Base-by-base conservation (phyloP, 1,140 invertebrate genomes). In the Hyles vespertilio region DNA sequence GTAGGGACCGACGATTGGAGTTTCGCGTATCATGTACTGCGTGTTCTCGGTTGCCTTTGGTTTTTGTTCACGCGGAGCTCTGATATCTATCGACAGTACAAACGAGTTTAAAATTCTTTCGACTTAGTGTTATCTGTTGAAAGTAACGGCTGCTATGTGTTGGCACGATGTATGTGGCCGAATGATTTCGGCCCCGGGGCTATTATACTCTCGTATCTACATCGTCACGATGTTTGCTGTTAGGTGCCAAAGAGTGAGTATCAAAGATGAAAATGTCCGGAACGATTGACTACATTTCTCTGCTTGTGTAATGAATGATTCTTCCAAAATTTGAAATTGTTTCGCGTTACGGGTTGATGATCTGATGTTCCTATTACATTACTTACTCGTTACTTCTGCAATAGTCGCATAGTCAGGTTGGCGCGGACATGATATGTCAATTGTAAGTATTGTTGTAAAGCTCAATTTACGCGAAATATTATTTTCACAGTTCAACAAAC, bases 211-310 rank as follows among this genome's bases (percentile, higher is more conserved):
- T 40, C 80, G 70, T 74, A 67, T 74, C 54, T 67, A 79, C 69
- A 71, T 70, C 69, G 70, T 74, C 74, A 66, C 73, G 75, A 79
- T 67, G 62, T 82, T 67, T 72, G 22, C 44, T 78, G 75, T 87
- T 81, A 84, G 82, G 84, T 89, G 85, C 85, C 85, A 89, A 89
- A 88, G 85, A 88, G 73, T 78, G 77, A 75, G 70, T 84, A 88
- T 88, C 84, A 88, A 88, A 89, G 85, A 88, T 83, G 70, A 88
- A 87, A 81, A 85, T 83, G 70, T 81, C 72, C 70, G 76, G 77
- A 78, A 81, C 71, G 53, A 78, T 73, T 72, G 68, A 80, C 73
- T 72, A 79, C 78, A 80, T 85, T 68, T 71, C 72, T 75, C 66
- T 67, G 69, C 71, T 81, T 77, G 74, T 76, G 71, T 76, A 77